Evolutionary conservation across 1,140 invertebrate species (phyloP).

Genomic region (Papilio dardanus): DNA sequence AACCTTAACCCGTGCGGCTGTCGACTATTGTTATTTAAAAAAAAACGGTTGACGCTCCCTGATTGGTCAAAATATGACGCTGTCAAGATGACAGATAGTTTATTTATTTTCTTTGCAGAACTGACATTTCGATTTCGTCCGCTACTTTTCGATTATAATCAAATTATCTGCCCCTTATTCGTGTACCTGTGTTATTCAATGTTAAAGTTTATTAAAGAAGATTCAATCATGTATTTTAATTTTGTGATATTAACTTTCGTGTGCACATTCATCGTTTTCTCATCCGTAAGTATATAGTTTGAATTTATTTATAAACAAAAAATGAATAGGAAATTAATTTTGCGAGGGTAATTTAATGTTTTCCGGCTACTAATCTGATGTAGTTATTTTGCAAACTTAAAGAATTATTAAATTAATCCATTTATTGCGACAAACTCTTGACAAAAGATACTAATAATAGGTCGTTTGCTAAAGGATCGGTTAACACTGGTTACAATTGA

Average conservation of each 20-base stretch:
- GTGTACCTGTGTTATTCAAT: background rate
- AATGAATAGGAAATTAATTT: background rate
- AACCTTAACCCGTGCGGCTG: too few species aligned
- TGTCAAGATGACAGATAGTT: too few species aligned
- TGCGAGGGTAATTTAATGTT: background rate
- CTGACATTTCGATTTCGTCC: too few species aligned
- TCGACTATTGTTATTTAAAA: too few species aligned
- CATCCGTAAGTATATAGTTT: conserved; percentile 52
- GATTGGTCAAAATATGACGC: too few species aligned
- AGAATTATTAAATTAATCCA: background rate
- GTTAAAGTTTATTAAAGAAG: background rate
- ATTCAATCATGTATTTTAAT: conserved; percentile 51
- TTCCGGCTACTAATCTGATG: background rate
- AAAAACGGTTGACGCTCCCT: too few species aligned
- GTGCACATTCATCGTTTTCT: conserved; percentile 44
- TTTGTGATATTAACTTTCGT: conserved; percentile 44
- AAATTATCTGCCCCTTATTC: background rate
- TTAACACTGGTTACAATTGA: conserved; percentile 8
- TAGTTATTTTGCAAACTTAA: background rate
- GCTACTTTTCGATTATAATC: background rate
- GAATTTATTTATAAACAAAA: background rate
- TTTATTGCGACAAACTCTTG: background rate
- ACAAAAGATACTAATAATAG: background rate
- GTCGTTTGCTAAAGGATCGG: background rate
- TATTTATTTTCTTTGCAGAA: too few species aligned